A percentile compares a stretch with the other conserved stretches of the same genome.
These are phyloP conservation scores for Elegia similella DNA, from an alignment of 2,888 invertebrate species.

Conservation along the genomic window DNA sequence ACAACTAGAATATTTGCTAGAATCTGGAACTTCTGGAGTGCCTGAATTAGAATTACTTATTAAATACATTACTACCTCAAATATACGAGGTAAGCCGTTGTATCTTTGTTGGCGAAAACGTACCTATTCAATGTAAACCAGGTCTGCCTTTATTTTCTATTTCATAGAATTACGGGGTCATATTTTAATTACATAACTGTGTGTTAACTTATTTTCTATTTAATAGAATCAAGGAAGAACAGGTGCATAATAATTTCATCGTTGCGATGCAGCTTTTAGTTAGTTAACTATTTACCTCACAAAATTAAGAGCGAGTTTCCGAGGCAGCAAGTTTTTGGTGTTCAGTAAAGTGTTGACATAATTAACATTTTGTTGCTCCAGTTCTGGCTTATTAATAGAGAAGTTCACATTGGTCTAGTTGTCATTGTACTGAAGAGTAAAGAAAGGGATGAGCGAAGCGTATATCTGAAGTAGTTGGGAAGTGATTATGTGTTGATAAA, in stretches of 20 bases:
- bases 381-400: slow-evolving; percentile 38
- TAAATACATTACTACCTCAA: too few species aligned
- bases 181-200: neutral
- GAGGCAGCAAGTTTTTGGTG: slow-evolving; percentile 10
- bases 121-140: too few species aligned
- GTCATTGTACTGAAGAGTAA: neutral
- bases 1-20: too few species aligned
- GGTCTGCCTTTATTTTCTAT: too few species aligned
- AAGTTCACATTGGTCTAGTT: slow-evolving; percentile 5
- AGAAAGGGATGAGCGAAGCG: too few species aligned
- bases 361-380: slow-evolving; percentile 52
- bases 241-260: slow-evolving; percentile 11
- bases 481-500: too few species aligned
- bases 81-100: too few species aligned
- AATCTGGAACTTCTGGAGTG: too few species aligned
- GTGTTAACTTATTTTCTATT: neutral
- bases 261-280: neutral
- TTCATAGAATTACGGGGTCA: too few species aligned
- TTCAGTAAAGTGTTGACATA: slow-evolving; percentile 36
- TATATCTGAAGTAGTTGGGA: too few species aligned
- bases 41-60: too few species aligned
- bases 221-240: neutral
- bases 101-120: too few species aligned
- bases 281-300: slow-evolving; percentile 9
- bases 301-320: slow-evolving; percentile 1